Evolutionary conservation across 2,113 vertebrate species (phyloP).

Genomic region (Toxostoma redivivum): DNA sequence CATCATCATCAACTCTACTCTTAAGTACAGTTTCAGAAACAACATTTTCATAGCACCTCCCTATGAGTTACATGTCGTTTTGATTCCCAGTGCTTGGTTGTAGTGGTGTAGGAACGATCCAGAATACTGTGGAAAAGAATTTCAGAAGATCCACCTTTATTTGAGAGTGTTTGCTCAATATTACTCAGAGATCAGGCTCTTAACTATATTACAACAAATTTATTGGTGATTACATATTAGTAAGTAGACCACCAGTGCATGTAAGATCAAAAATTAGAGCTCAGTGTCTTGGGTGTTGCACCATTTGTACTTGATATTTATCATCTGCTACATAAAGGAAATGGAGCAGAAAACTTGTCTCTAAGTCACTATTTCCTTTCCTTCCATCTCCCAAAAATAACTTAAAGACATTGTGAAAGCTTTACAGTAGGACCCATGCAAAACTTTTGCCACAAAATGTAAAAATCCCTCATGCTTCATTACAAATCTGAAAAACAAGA

Average conservation of each 20-base stretch:
- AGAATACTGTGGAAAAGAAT: not conserved
- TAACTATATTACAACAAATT: not conserved
- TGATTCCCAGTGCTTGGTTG: not conserved
- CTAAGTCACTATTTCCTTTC: conserved; percentile 31
- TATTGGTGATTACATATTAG: not conserved
- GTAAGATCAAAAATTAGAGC: not conserved
- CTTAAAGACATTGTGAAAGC: conserved; percentile 17
- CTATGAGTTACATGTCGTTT: not conserved
- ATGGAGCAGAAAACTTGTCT: conserved; percentile 18
- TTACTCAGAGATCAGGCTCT: not conserved
- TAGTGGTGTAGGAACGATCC: not conserved
- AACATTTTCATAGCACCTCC: not conserved
- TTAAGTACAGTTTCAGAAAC: not conserved
- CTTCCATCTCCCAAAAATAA: conserved; percentile 32
- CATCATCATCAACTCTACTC: not conserved
- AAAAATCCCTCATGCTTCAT: conserved; percentile 55
- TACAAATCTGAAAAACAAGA: conserved; percentile 51
- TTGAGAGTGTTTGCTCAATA: not conserved
- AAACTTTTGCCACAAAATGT: conserved; percentile 51
- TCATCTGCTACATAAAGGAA: not conserved
- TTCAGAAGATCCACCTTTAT: not conserved
- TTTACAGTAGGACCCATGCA: conserved; percentile 44
- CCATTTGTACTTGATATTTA: not conserved
- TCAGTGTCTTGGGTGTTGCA: not conserved
- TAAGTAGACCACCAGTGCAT: not conserved